Evolutionary conservation across 2,888 invertebrate genomes (phyloP), one percentile per base, ranked within the genome.

Genomic region (Noctua comes): DNA sequence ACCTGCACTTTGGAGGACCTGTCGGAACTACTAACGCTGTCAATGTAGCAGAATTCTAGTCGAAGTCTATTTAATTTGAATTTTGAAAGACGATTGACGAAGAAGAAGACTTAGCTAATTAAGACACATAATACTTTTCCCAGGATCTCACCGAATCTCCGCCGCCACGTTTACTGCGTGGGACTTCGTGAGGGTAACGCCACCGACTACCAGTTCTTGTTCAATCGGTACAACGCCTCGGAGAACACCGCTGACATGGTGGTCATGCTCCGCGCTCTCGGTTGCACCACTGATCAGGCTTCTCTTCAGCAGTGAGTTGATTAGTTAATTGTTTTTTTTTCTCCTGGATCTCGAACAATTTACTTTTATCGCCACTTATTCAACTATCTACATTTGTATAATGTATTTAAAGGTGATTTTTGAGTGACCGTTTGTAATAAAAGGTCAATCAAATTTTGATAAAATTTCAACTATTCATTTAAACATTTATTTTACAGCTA

Each of bases 131-230:
- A 24, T 18, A 36, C 1, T 72, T 73, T 59, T 77, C 75, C 11
- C 82, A 97, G 97, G 68, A 96, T 98, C 1, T 97, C 97, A 27
- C 97, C 97, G 0, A 98, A 98, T 85, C 93, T 97, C 36, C 97
- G 97, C 77, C 95, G 97, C 0, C 95, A 97, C n/a, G 97, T 97
- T 0, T 98, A 98, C 92, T 98, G 98, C 91, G 94, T 95, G 11
- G 98, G 97, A 31, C 91, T 98, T 0, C 96, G 96, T 68, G 88
- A 97, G 64, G 98, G 98, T 0, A 92, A 96, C 11, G 90, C 92
- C 1, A 89, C 92, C 0, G 98, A 98, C 88, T 98, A 98, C 97
- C 86, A 97, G 24, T 98, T 97, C 93, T 95, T 98, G 48, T 97
- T 97, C 95, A 70, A 95, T 0, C 93, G 95, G 77, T 98, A 97